These are phyloP conservation scores for Falco punctatus DNA, from an alignment of 2,113 vertebrate genomes.

Conservation along the genomic window DNA sequence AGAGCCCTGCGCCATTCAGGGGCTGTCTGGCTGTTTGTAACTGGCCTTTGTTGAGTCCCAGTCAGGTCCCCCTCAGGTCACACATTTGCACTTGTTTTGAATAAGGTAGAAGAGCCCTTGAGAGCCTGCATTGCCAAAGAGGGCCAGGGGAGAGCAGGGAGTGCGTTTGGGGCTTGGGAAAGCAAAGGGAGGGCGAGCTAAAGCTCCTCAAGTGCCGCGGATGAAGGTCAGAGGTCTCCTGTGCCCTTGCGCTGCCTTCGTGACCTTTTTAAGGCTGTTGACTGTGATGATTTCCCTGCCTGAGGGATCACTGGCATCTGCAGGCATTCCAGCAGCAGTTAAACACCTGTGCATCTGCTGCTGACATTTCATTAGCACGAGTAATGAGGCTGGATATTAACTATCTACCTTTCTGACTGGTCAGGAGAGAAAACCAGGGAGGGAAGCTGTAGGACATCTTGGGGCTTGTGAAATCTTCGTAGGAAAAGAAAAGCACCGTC, in stretches of 20 bases:
- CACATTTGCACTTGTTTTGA: conserved; percentile 58
- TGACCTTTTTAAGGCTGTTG: conserved; percentile 54
- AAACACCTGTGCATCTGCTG: conserved; percentile 31
- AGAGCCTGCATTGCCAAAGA: not conserved
- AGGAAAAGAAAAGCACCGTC: not conserved
- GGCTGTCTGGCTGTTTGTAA: not conserved
- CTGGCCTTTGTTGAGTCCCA: conserved; percentile 7
- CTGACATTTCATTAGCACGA: conserved; percentile 51
- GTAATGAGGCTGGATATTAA: conserved; percentile 26
- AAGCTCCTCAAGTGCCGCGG: not conserved
- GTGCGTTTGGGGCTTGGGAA: not conserved
- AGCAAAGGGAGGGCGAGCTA: not conserved
- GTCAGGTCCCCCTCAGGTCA: conserved; percentile 34
- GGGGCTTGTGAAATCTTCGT: not conserved
- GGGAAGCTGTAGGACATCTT: not conserved
- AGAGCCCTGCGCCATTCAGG: conserved; percentile 15
- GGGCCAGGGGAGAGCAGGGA: not conserved
- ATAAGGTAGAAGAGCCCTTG: conserved; percentile 19
- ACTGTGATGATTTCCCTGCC: conserved; percentile 28
- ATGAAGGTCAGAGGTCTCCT: conserved; percentile 52
- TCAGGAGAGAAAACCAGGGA: not conserved
- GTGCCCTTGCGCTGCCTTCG: not conserved
- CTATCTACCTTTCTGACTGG: not conserved
- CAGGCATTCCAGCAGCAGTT: conserved; percentile 31
- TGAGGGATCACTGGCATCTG: conserved; percentile 28